Evolutionary conservation across 2,113 vertebrate genomes (phyloP).

Genomic region (Zosterops japonicus): DNA sequence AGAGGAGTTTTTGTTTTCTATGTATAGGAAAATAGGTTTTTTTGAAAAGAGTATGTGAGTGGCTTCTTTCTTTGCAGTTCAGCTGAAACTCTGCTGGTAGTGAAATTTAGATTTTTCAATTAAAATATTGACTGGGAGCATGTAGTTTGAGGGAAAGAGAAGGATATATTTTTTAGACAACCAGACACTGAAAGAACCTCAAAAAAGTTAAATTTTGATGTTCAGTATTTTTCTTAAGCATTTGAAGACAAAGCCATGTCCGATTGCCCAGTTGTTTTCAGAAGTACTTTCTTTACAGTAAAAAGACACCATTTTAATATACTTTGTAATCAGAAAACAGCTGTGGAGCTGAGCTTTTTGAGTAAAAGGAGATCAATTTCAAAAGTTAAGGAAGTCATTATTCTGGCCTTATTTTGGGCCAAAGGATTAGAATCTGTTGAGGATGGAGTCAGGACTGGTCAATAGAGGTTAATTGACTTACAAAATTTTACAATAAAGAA

Average conservation of each 20-base stretch:
- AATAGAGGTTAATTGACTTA: neutral
- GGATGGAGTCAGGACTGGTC: neutral
- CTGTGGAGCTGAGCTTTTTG: neutral
- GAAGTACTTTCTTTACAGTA: neutral
- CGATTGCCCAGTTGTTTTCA: neutral
- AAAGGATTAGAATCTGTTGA: neutral
- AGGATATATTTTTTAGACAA: neutral
- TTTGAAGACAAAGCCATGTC: neutral
- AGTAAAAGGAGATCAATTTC: neutral
- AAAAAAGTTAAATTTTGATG: neutral
- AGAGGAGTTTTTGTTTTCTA: neutral
- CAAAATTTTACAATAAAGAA: neutral
- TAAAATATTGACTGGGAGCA: neutral
- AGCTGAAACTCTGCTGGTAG: neutral
- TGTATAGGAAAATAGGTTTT: neutral
- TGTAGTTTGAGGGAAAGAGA: neutral
- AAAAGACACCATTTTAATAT: neutral
- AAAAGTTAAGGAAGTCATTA: neutral
- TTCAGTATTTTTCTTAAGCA: neutral
- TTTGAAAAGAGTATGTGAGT: neutral
- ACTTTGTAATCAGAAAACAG: neutral
- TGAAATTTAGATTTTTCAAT: neutral
- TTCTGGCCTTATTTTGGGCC: neutral
- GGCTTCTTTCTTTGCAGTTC: neutral
- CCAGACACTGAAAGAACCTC: neutral